Evolutionary conservation across 2,113 vertebrate genomes (phyloP).

Genomic region (Tauraco erythrolophus): DNA sequence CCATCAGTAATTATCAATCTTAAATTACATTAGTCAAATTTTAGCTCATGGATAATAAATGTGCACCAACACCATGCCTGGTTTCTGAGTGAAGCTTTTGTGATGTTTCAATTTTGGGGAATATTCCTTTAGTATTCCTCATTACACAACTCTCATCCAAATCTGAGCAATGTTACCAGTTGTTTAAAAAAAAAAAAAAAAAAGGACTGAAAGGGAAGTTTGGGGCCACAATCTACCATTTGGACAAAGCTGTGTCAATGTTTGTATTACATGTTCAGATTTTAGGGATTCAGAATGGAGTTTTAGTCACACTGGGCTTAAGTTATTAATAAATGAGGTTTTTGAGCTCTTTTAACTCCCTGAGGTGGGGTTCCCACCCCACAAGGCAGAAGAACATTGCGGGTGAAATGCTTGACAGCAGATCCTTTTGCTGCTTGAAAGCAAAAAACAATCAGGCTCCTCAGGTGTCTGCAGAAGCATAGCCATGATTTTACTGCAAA

Average conservation of each 20-base stretch:
- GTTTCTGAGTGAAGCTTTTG: constrained; percentile 3
- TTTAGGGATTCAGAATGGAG: neutral
- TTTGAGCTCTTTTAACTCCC: neutral
- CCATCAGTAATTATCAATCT: constrained; percentile 26
- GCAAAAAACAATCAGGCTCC: neutral
- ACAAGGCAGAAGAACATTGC: neutral
- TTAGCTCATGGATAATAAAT: neutral
- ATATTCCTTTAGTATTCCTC: neutral
- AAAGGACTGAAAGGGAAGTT: neutral
- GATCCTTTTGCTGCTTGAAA: neutral
- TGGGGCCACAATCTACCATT: neutral
- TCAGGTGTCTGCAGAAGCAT: neutral
- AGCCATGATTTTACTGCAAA: neutral
- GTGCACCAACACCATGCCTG: neutral
- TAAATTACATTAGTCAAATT: neutral
- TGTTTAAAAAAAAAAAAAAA: neutral
- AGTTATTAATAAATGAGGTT: neutral
- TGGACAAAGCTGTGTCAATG: neutral
- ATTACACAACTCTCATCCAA: neutral
- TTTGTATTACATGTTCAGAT: neutral
- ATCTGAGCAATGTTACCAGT: neutral
- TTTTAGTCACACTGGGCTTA: neutral
- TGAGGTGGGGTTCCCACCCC: neutral
- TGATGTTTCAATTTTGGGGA: neutral
- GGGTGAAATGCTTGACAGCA: neutral